Base-by-base conservation (phyloP, 2,888 invertebrate genomes). In the Drosophila atripex region DNA sequence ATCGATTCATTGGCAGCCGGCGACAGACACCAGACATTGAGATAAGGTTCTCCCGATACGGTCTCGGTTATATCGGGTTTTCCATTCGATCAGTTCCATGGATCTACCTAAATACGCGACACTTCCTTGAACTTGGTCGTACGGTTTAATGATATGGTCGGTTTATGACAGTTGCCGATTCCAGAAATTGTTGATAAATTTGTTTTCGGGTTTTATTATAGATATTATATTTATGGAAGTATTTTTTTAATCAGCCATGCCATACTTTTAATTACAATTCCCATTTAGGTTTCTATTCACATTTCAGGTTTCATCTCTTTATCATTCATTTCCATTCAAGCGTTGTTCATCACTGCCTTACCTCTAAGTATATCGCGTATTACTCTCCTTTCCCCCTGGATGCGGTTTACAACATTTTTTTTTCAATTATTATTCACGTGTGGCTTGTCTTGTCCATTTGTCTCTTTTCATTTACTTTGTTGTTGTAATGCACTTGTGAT, bases 401-500 rank as follows among this genome's bases (percentile, higher is more conserved):
- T 65, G 56, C 51, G 66, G 68, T 56, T 56, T 65, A 65, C 65
- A 68, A 52, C 51, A 47, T 61, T 52, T 43, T 65, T 46, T 55
- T 68, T 65, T 60, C 56, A 73, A 73, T 73, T 73, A 73, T 54
- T 73, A 71, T 71, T 71, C 71, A 69, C 69, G 60, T 60, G 60
- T 68, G 59, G 68, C 65, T 39, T 51, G 46, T 54, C 63, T 63
- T 55, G 54, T 25, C 55, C 63, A 56, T 56, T 68, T 55, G 56
- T 66, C 70, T 71, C 56, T 70, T 63, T 71, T 50, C 57, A 63
- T 70, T 70, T 71, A 43, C 65, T 41, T 39, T 71, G 55, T 60
- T 71, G 38, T 55, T 69, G 72, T 46, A 43, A 51, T 76, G 76
- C 78, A 76, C 78, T 80, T 73, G 70, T 61, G 63, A 28, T 69